phyloP scores from a whole-genome alignment of 2,797 vertebrate genomes.

The Fistularia commersonii region DNA sequence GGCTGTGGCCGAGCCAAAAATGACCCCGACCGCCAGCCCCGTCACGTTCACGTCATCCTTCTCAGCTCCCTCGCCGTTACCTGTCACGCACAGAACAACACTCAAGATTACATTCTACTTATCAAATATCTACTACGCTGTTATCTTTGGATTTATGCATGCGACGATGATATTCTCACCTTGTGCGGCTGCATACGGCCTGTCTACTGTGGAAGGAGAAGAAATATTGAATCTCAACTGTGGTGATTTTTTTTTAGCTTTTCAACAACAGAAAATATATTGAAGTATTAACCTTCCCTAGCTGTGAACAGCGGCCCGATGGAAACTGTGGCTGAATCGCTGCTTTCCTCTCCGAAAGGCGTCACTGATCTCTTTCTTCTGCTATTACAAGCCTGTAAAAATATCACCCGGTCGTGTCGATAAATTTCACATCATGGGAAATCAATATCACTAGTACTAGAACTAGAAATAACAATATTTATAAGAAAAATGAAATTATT shows the following conservation, averaged over 20 bases:
- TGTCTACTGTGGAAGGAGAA: conserved; percentile 15
- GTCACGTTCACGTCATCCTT: conserved; percentile 26
- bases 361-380: conserved; percentile 61
- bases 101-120: background rate
- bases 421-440: background rate
- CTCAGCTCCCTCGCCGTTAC: conserved; percentile 5
- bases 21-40: conserved; percentile 55
- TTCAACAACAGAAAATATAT: background rate
- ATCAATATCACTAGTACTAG: background rate
- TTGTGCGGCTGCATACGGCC: conserved; percentile 18
- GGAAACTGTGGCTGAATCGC: conserved; percentile 62
- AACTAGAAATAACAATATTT: background rate
- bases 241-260: background rate
- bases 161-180: conserved; percentile 44
- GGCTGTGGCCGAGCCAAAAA: conserved; percentile 59
- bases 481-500: too few relatives aligned
- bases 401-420: background rate
- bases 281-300: conserved; percentile 29
- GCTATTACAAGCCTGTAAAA: conserved; percentile 52
- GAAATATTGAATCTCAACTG: background rate
- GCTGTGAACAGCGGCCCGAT: conserved; percentile 67
- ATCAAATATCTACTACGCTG: too few relatives aligned
- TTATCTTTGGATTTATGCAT: background rate
- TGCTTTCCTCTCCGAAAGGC: conserved; percentile 52
- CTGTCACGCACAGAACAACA: conserved; percentile 27